Base-by-base conservation (phyloP, 1,140 invertebrate species). In the Drosophila nasuta region DNA sequence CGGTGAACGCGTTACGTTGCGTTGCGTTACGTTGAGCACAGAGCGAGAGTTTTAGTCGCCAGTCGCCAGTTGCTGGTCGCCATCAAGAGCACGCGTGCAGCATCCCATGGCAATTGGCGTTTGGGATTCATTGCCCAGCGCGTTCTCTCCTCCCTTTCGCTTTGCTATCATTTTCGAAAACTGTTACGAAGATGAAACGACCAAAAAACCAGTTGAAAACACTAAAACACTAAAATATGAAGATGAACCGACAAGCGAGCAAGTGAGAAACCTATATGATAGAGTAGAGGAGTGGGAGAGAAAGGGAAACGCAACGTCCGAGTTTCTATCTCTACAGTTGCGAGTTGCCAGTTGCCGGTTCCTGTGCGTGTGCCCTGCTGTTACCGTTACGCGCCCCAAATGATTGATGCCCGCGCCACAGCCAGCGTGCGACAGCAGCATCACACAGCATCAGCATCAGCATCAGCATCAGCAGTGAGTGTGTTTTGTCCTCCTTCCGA, bases 71-170 rank as follows among this genome's bases (percentile, higher is more conserved):
- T 3, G 20, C 20, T 25, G 73, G 67, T 7, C 72, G 20, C 80
- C 83, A 87, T 87, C 83, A 88, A 88, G 71, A 75, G 78, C 83
- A 88, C 83, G 83, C 83, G 83, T 87, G 75, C 67, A 54, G 49
- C 65, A 67, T 88, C 85, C 83, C 85, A 52, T 66, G 74, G 80
- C 83, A 88, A 88, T 88, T 82, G 83, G 80, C 8, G 38, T 72
- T 67, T 49, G 58, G 62, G 62, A 60, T 20, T 56, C 11, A 10
- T 11, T n/a, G 1, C 8, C 30, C 33, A 35, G 35, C 33, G 13
- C 41, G 41, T n/a, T 25, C 3, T 25, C 3, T 0, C 20, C 20
- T 25, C n/a, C 6, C 15, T 5, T 15, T 20, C 33, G 20, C 30
- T 33, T 33, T 67, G 66, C 77, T 77, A 88, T 78, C 74, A 81